Evolutionary conservation across 1,140 invertebrate species (phyloP), one percentile per base, ranked within the genome.

Genomic region (Polypedilum pembai): DNA sequence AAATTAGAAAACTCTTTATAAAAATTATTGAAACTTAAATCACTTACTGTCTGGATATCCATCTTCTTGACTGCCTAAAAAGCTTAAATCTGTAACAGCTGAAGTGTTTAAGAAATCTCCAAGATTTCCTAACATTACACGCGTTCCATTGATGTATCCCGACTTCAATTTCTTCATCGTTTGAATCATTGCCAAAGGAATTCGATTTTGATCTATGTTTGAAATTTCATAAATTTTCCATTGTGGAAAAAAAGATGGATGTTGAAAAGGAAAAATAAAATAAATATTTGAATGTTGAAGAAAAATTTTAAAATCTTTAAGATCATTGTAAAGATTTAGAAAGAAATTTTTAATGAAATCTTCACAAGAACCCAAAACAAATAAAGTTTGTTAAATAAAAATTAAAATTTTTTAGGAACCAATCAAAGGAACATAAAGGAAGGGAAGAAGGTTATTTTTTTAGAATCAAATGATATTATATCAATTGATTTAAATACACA

Each of bases 151-250:
- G 66, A 99, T 97, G 80, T 99, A 99, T 24, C 98, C 98, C 77
- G 95, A 98, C 83, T 98, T 97, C 1, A 99, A 84, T 83, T 99
- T 99, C 80, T 98, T 96, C 86, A 99, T 95, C 3, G 96, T 98
- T 17, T 95, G 96, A 77, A 98, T 91, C 88, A 99, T 94, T 0
- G 96, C 93, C 79, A 94, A 85, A 7, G 95, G 95, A 74, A 97
- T 91, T 83, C 91, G 92, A 73, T 93, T 92, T 83, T 96, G 90
- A 85, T 98, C 95, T 97, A 83, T 76, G 88, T 88, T 78, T 76
- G 45, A 15, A 33, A 8, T 74, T 33, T 18, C 33, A 41, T 18
- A 72, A 20, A 3, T 74, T 7, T 3, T 12, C 7, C 45, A 56
- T 17, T 21, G 17, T n/a, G n/a, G n/a, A n/a, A n/a, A n/a, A 75